Evolutionary conservation across 2,113 vertebrate species (phyloP).

Genomic region (Aphyosemion australe): DNA sequence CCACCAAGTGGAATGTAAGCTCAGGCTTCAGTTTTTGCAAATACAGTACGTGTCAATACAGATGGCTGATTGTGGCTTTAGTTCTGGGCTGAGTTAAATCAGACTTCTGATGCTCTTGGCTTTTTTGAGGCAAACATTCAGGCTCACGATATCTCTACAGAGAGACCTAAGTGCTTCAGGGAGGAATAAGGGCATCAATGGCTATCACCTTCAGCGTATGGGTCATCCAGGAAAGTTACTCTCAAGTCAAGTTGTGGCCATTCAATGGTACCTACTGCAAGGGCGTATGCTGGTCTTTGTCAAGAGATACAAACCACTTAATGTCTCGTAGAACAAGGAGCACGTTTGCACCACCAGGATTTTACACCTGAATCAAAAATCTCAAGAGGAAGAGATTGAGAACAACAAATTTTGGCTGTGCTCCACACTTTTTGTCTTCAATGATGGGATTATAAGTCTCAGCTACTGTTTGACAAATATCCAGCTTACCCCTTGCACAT

Average conservation of each 20-base stretch:
- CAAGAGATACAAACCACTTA: constrained; percentile 66
- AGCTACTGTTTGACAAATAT: constrained; percentile 69
- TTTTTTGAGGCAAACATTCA: constrained; percentile 58
- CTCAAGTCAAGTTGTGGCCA: constrained; percentile 85
- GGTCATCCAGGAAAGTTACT: constrained; percentile 81
- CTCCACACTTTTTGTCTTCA: neutral
- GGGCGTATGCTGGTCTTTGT: constrained; percentile 76
- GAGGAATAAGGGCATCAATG: constrained; percentile 39
- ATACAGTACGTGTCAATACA: neutral
- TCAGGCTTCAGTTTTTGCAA: constrained; percentile 6
- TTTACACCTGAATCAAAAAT: constrained; percentile 15
- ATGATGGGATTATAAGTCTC: constrained; percentile 41
- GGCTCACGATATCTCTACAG: constrained; percentile 62
- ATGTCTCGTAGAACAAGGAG: constrained; percentile 50
- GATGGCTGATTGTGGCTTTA: neutral
- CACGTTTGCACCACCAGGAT: constrained; percentile 47
- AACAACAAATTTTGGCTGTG: constrained; percentile 4
- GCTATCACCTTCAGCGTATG: constrained; percentile 73
- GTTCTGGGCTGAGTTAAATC: constrained; percentile 29
- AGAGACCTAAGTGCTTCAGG: constrained; percentile 51
- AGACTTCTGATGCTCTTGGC: neutral
- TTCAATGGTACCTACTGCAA: constrained; percentile 81
- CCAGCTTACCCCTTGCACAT: constrained; percentile 81
- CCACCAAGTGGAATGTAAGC: constrained; percentile 5
- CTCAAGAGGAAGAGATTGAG: neutral